Percentiles rank a stretch among this genome's conserved stretches.
Evolutionary conservation across 2,797 vertebrate species (phyloP).

Genomic region (Lagodon rhomboides): DNA sequence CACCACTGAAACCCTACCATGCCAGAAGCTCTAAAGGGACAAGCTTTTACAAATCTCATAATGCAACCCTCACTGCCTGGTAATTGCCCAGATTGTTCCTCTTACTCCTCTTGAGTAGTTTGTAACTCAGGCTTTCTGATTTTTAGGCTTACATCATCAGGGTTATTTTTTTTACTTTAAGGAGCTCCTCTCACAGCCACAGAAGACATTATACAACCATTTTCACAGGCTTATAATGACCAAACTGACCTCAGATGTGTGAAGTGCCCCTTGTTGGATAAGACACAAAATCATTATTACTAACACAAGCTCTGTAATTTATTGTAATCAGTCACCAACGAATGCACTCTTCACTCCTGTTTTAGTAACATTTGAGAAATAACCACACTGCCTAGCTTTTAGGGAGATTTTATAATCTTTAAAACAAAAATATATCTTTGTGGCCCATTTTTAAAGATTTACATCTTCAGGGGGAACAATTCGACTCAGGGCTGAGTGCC

Average conservation of each 20-base stretch:
- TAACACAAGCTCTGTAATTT: background rate
- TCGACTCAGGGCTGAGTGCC: background rate
- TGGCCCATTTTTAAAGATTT: slow-evolving; percentile 35
- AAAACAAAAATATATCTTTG: background rate
- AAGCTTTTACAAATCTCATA: background rate
- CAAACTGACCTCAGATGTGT: background rate
- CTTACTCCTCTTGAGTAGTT: background rate
- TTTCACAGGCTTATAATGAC: background rate
- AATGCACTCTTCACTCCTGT: background rate
- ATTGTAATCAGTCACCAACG: slow-evolving; percentile 7
- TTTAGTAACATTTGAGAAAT: background rate
- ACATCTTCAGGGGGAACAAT: slow-evolving; percentile 20
- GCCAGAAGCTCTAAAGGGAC: background rate
- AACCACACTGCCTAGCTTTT: background rate
- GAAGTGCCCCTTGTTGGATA: background rate
- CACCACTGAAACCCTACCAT: background rate
- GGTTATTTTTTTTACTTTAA: background rate
- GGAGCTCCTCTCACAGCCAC: background rate
- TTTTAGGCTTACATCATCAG: background rate
- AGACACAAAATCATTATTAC: background rate
- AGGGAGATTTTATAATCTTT: background rate
- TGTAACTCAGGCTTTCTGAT: background rate
- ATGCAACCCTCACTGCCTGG: background rate
- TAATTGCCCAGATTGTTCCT: background rate
- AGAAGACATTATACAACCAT: background rate